Evolutionary conservation across 2,113 vertebrate species (phyloP).

Genomic region (Loxodonta africana): DNA sequence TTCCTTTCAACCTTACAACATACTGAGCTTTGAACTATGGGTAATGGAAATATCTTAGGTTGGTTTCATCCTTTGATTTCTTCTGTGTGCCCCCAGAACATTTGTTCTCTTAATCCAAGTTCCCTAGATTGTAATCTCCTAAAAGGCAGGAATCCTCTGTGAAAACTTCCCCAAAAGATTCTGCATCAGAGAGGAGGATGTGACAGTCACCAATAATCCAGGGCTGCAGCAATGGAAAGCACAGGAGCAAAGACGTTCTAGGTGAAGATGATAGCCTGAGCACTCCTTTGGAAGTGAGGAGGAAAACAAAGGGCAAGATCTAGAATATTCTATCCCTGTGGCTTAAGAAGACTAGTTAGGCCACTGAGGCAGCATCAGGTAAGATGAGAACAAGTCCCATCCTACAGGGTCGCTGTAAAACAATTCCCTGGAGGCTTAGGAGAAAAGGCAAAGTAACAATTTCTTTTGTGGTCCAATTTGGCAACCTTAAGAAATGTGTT

Average conservation of each 20-base stretch:
- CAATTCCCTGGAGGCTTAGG: conserved; percentile 22
- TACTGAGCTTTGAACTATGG: conserved; percentile 36
- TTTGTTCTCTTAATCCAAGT: conserved; percentile 41
- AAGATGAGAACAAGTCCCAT: conserved; percentile 35
- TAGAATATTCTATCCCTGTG: conserved; percentile 12
- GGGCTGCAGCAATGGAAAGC: neutral
- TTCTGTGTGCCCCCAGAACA: neutral
- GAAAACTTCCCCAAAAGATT: conserved; percentile 9
- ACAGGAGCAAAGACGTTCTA: neutral
- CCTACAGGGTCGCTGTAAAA: conserved; percentile 27
- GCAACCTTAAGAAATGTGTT: conserved; percentile 48
- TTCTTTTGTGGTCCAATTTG: conserved; percentile 29
- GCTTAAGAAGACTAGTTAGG: neutral
- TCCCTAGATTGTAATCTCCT: conserved; percentile 5
- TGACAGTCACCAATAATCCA: neutral
- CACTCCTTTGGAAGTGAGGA: conserved; percentile 3
- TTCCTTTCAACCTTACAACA: conserved; percentile 19
- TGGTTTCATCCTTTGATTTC: conserved; percentile 38
- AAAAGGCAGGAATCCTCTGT: conserved; percentile 23
- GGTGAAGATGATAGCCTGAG: neutral
- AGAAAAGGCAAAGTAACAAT: neutral
- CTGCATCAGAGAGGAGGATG: conserved; percentile 35
- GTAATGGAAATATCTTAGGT: conserved; percentile 2
- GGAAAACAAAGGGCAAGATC: conserved; percentile 54
- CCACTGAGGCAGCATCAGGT: neutral